A percentile compares a stretch with the other conserved stretches of the same genome.
phyloP scores from a whole-genome alignment of 2,888 invertebrate species.

The Thecocarcelia acutangulata region DNA sequence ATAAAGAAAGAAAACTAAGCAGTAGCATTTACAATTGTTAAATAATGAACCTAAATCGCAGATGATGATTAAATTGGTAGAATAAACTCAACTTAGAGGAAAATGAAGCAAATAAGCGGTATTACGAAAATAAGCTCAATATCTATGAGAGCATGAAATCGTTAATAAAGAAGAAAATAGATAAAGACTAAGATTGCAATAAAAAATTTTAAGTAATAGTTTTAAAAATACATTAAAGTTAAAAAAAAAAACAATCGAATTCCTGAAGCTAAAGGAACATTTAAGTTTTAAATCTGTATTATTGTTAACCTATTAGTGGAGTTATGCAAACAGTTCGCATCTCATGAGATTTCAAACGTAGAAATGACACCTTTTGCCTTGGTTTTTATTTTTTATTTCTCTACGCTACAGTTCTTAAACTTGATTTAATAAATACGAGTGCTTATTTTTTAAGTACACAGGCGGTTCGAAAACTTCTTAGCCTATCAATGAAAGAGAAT shows the following conservation, averaged over 20 bases:
- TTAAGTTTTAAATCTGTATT: neutral
- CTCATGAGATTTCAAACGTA: too few relatives aligned
- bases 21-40: conserved; percentile 59
- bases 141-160: conserved; percentile 21
- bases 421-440: too few relatives aligned
- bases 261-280: too few relatives aligned
- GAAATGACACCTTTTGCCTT: too few relatives aligned
- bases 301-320: too few relatives aligned
- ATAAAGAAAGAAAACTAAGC: conserved; percentile 29
- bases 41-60: conserved; percentile 66
- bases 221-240: conserved; percentile 6
- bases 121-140: conserved; percentile 51
- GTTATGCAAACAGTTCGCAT: too few relatives aligned
- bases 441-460: too few relatives aligned
- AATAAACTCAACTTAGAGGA: conserved; percentile 55
- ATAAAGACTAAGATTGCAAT: neutral
- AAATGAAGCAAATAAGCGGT: conserved; percentile 59
- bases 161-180: conserved; percentile 20
- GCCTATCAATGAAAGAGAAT: too few relatives aligned
- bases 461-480: too few relatives aligned
- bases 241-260: neutral
- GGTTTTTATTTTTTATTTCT: too few relatives aligned
- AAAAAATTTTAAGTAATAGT: neutral
- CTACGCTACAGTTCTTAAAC: too few relatives aligned
- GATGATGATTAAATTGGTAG: conserved; percentile 62